Conservation (phyloP, 2,888 invertebrate genomes). For the Epiblema foenella region DNA sequence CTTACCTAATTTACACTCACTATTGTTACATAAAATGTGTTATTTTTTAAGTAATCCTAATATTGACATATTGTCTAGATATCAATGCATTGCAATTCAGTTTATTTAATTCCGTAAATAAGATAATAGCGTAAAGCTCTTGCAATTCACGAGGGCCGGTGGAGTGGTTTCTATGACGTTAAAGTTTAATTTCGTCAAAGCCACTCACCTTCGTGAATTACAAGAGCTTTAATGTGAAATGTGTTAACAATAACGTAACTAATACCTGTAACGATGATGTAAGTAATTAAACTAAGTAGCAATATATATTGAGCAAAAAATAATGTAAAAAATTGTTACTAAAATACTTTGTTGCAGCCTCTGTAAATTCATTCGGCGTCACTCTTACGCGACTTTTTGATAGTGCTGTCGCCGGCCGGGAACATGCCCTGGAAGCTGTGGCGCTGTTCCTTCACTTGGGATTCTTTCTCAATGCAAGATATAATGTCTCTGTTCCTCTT, state of each 20-base stretch:
- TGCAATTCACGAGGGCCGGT: no score
- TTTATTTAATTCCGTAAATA: not conserved
- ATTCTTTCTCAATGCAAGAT: conserved; percentile 63
- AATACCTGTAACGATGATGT: conserved; percentile 5
- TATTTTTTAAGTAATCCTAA: not conserved
- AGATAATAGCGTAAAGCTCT: no score
- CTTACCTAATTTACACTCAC: not conserved
- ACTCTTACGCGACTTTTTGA: conserved; percentile 64
- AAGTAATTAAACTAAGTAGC: not conserved
- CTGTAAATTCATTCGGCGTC: conserved; percentile 36
- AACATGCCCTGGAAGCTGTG: conserved; percentile 65
- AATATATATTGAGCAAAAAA: conserved; percentile 33
- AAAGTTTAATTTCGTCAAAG: no score
- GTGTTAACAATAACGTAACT: not conserved
- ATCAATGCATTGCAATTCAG: not conserved
- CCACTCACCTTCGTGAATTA: no score
- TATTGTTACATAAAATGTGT: not conserved
- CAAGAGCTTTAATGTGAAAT: no score
- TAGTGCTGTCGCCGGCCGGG: conserved; percentile 60
- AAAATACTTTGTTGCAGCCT: conserved; percentile 11
- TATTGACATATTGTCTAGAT: not conserved
- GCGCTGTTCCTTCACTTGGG: conserved; percentile 69
- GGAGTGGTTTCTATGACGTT: no score
- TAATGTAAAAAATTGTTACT: conserved; percentile 13
- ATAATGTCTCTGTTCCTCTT: conserved; percentile 67